Evolutionary conservation across 2,888 invertebrate species (phyloP).

Genomic region (Galerucella calmariensis): DNA sequence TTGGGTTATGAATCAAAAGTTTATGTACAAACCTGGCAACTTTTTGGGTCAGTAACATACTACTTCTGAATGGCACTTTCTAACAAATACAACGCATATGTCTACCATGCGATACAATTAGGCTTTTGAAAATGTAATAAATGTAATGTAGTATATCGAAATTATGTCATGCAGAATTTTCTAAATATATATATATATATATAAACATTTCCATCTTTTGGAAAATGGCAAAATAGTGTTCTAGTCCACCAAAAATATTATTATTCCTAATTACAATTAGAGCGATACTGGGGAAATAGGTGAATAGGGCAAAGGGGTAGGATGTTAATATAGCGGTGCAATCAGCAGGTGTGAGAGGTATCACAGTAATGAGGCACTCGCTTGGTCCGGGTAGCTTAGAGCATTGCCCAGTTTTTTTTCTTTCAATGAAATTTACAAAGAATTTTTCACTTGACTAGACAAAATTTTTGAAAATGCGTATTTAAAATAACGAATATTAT

Average conservation of each 20-base stretch:
- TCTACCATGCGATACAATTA: conserved; percentile 65
- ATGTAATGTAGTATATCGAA: conserved; percentile 30
- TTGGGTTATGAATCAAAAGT: not conserved
- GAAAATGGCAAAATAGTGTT: conserved; percentile 45
- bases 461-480: conserved; percentile 42
- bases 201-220: conserved; percentile 35
- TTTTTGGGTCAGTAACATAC: conserved; percentile 66
- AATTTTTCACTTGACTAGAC: conserved; percentile 60
- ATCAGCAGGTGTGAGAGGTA: conserved; percentile 61
- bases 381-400: conserved; percentile 62
- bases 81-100: conserved; percentile 62
- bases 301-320: conserved; percentile 39
- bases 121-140: conserved; percentile 54
- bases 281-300: conserved; percentile 39
- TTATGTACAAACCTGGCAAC: conserved; percentile 54
- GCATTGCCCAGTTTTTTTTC: conserved; percentile 53
- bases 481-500: conserved; percentile 36
- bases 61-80: conserved; percentile 64
- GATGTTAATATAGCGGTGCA: conserved; percentile 56
- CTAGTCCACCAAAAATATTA: conserved; percentile 49
- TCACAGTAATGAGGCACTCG: conserved; percentile 66
- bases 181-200: conserved; percentile 37
- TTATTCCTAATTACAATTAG: conserved; percentile 33
- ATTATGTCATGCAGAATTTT: conserved; percentile 46
- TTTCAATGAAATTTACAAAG: conserved; percentile 45